phyloP scores from a whole-genome alignment of 1,140 invertebrate genomes.

The Plodia interpunctella region DNA sequence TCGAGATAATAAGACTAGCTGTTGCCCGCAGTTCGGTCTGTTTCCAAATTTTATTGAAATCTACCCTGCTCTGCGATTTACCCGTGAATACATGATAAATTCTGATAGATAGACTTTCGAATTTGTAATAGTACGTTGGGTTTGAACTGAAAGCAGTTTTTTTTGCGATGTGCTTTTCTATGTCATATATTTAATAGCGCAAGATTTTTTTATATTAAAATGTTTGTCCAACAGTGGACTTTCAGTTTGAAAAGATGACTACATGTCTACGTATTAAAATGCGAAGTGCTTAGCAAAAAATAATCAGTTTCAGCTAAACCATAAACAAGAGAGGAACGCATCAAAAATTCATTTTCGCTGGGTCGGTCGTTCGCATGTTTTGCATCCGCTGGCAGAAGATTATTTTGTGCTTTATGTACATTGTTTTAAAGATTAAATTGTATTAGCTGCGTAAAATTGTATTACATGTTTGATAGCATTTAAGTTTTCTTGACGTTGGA shows the following conservation, averaged over 20 bases:
- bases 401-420: conserved; percentile 6
- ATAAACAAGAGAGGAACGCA: conserved; percentile 8
- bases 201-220: too few relatives aligned
- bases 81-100: background rate
- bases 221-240: too few relatives aligned
- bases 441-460: background rate
- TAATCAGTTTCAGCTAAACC: conserved; percentile 7
- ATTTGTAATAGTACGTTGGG: background rate
- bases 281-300: background rate
- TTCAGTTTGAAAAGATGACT: too few relatives aligned
- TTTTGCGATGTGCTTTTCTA: too few relatives aligned
- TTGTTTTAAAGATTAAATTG: conserved; percentile 8
- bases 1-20: too few relatives aligned
- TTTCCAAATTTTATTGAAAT: too few relatives aligned
- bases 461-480: background rate
- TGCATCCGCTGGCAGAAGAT: background rate
- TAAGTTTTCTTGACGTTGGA: background rate
- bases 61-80: too few relatives aligned
- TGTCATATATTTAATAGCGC: too few relatives aligned
- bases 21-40: too few relatives aligned
- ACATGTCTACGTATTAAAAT: background rate
- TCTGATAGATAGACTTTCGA: background rate
- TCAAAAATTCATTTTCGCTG: conserved; percentile 12
- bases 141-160: too few relatives aligned
- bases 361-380: conserved; percentile 8